These are phyloP conservation scores for Fulmarus glacialis DNA, from an alignment of 2,113 vertebrate genomes.

Conservation along the genomic window DNA sequence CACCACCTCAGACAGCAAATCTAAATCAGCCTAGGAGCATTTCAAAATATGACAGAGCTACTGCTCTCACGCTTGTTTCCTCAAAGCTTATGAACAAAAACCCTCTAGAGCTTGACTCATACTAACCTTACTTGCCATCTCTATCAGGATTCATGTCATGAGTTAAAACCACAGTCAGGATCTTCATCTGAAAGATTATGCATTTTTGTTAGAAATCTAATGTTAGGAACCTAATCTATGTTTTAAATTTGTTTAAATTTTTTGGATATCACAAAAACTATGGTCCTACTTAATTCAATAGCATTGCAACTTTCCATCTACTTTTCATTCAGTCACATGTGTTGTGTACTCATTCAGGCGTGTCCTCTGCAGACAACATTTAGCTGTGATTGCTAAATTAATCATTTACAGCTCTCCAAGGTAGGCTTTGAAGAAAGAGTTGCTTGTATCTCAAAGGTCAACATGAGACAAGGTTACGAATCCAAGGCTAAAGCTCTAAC, in stretches of 20 bases:
- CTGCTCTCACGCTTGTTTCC: not conserved
- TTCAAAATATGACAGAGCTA: not conserved
- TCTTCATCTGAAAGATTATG: not conserved
- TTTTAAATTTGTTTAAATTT: not conserved
- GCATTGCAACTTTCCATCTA: not conserved
- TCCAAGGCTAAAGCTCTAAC: not conserved
- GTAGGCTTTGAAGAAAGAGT: conserved; percentile 17
- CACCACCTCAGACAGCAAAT: not conserved
- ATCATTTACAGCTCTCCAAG: conserved; percentile 50
- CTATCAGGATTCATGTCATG: not conserved
- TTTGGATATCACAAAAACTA: not conserved
- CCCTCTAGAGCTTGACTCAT: not conserved
- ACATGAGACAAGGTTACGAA: not conserved
- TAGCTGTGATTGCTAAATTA: conserved; percentile 25
- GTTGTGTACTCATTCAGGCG: not conserved
- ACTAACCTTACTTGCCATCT: not conserved
- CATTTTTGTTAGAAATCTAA: not conserved
- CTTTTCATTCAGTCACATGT: not conserved
- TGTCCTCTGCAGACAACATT: not conserved
- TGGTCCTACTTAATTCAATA: not conserved
- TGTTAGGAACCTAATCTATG: not conserved
- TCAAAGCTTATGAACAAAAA: conserved; percentile 5
- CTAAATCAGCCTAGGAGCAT: not conserved
- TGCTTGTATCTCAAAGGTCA: conserved; percentile 48
- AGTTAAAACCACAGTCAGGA: not conserved